These are phyloP conservation scores for Crossoptilon crossoptilon DNA, from an alignment of 2,797 vertebrate species.

Conservation along the genomic window DNA sequence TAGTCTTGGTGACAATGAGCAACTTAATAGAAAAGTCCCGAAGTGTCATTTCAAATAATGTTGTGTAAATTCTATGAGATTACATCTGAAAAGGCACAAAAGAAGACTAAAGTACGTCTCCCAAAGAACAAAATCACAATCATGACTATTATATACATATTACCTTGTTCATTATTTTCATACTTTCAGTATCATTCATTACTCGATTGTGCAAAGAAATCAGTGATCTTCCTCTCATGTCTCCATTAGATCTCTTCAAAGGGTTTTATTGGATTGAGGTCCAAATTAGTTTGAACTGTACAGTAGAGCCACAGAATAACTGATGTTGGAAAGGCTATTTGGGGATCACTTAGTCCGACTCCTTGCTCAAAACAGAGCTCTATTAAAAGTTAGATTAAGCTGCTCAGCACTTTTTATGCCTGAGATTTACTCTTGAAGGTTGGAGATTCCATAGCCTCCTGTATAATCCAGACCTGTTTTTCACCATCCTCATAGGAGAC, in stretches of 20 bases:
- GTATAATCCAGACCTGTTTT: background rate
- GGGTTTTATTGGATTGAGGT: background rate
- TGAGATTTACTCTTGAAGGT: background rate
- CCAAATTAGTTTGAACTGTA: background rate
- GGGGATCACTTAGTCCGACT: background rate
- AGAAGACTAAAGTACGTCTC: background rate
- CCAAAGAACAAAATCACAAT: background rate
- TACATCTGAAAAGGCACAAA: background rate
- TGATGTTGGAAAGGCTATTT: background rate
- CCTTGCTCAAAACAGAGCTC: background rate
- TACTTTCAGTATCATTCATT: background rate
- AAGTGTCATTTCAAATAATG: slow-evolving; percentile 3
- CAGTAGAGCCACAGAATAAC: background rate
- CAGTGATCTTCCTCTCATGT: background rate
- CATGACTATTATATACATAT: background rate
- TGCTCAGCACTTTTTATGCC: background rate
- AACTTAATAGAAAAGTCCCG: background rate
- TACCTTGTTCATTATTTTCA: background rate
- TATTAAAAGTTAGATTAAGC: background rate
- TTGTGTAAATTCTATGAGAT: background rate
- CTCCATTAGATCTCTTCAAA: background rate
- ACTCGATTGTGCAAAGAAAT: background rate
- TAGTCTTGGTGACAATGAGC: background rate
- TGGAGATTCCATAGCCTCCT: background rate
- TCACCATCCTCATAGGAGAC: fast-evolving